A percentile compares a stretch with the other conserved stretches of the same genome.
These are phyloP conservation scores for Hemibagrus wyckioides DNA, from an alignment of 2,113 vertebrate species.

Conservation along the genomic window DNA sequence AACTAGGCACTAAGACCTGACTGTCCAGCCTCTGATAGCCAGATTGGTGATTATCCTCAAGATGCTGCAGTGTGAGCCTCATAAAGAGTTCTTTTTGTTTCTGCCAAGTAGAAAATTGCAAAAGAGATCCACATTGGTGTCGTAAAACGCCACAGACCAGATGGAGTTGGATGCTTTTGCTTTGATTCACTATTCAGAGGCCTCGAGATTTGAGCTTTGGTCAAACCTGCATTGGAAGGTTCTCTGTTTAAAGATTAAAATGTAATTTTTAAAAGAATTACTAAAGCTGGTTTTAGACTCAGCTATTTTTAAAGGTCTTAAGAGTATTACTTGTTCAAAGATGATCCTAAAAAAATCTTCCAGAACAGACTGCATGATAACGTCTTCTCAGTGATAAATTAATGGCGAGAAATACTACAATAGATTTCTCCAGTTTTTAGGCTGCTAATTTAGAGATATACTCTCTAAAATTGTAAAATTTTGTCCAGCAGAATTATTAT, in stretches of 20 bases:
- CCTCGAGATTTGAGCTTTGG: not conserved
- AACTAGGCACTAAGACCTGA: not conserved
- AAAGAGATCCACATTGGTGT: not conserved
- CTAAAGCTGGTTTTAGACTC: not conserved
- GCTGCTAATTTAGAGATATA: too few relatives aligned
- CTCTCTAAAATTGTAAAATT: too few relatives aligned
- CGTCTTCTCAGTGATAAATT: not conserved
- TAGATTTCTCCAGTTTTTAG: too few relatives aligned
- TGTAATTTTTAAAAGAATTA: not conserved
- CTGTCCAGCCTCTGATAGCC: not conserved
- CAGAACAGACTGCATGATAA: not conserved
- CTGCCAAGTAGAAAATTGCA: not conserved
- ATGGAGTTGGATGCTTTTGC: not conserved
- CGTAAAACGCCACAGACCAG: not conserved
- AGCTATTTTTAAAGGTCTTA: not conserved
- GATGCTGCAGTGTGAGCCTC: not conserved
- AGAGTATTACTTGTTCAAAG: not conserved
- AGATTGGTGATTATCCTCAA: slow-evolving; percentile 8
- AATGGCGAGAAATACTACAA: too few relatives aligned
- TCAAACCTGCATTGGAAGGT: not conserved
- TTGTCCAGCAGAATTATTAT: too few relatives aligned
- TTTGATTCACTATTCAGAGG: not conserved
- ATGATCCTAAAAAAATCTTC: not conserved
- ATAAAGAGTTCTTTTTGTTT: not conserved
- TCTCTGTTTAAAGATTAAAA: not conserved